Evolutionary conservation across 2,113 vertebrate genomes (phyloP), one percentile per base, ranked within the genome.

Genomic region (Galemys pyrenaicus): DNA sequence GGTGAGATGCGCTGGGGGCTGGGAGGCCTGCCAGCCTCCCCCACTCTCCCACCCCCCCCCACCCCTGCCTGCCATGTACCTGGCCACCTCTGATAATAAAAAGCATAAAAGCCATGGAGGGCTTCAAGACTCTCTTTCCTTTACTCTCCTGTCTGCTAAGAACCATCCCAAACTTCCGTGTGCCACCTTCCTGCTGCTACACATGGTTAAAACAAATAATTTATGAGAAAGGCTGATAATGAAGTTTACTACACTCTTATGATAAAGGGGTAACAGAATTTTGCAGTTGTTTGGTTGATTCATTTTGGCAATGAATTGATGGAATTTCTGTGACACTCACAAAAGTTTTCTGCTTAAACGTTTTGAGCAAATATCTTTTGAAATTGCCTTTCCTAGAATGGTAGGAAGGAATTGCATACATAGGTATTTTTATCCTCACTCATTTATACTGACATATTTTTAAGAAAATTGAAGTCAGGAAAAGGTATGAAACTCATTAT

Each of bases 351-450:
- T 89, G 26, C 54, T 71, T 80, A 86, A 51, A 80, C 24, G 80
- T 87, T 93, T 95, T 86, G 44, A 92, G 26, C 51, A 96, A 92
- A 94, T 75, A 71, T 70, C 30, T 93, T 92, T 88, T 67, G 51
- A 83, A 95, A 86, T 19, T 80, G n/a, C 30, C 35, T 87, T 94
- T 41, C 39, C 15, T 95, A 95, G 67, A 79, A 39, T 67, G 35
- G 56, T 49, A 93, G 13, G 0, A 5, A 95, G 17, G 24, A 39
- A 32, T 20, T 39, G 30, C 24, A 75, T 62, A 32, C 16, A 79
- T 28, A 89, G 60, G 87, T 54, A 64, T 56, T 71, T 95, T 93
- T 79, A 84, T 70, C 58, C 87, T 93, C 39, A 67, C 77, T 96
- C 41, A 89, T 30, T 93, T 91, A 87, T 77, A 87, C 9, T 81